Evolutionary conservation across 2,888 invertebrate species (phyloP), one percentile per base, ranked within the genome.

Genomic region (Eurois occulta): DNA sequence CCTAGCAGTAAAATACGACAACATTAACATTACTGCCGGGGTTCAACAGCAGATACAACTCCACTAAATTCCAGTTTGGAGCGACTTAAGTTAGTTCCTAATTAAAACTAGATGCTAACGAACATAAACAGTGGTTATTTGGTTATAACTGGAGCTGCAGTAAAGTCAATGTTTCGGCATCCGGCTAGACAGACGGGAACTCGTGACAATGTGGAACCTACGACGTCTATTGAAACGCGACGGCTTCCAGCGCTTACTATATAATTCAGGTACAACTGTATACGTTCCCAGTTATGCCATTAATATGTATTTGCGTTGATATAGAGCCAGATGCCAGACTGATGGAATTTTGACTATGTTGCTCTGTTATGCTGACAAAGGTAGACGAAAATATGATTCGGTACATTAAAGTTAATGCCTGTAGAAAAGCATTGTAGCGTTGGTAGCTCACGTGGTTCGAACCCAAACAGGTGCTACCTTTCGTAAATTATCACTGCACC

Each of bases 141-240:
- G 74, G 72, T 67, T 71, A 85, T 75, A 78, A 78, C 75, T 72
- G 73, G 43, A 52, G 72, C 28, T 41, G 32, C 35, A 66, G 75
- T 67, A 58, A 74, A 74, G 81, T 84, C 71, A 73, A 74, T 72
- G 70, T 74, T 74, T 75, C 75, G 65, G 65, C 76, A 79, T 72
- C 84, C 46, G 72, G 81, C 72, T 78, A 78, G 80, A 75, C 80
- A 84, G 65, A 52, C 71, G 32, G 41, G 21, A 84, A 75, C 81
- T 87, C 78, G 85, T 83, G 83, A 87, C 88, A 80, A 82, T 84
- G 74, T 69, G 86, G 84, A 84, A 86, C 83, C 76, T 81, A 73
- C 77, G 70, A 72, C 75, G 84, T 86, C 87, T 83, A 91, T 90
- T 90, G 89, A 89, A 90, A 90, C 78, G 77, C 83, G 79, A 66